A percentile compares a stretch with the other conserved stretches of the same genome.
Evolutionary conservation across 2,797 vertebrate genomes (phyloP).

Genomic region (Pagetopsis macropterus): DNA sequence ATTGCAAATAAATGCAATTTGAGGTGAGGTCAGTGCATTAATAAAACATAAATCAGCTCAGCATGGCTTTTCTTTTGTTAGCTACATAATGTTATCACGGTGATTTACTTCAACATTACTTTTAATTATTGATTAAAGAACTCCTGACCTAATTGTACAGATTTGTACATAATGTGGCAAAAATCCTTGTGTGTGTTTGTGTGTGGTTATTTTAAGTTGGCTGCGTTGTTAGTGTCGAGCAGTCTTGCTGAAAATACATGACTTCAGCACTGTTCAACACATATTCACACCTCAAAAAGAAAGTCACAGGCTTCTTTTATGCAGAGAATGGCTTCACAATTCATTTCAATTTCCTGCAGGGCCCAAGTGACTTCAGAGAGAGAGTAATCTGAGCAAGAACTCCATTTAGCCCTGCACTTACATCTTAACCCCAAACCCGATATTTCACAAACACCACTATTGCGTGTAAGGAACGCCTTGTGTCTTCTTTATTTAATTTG

Average conservation of each 20-base stretch:
- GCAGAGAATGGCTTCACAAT: slow-evolving; percentile 65
- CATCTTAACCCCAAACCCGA: slow-evolving; percentile 72
- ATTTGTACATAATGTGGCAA: no score
- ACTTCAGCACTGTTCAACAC: slow-evolving; percentile 61
- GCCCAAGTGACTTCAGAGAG: slow-evolving; percentile 74
- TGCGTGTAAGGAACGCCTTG: slow-evolving; percentile 51
- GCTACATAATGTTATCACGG: no score
- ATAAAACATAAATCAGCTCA: neutral
- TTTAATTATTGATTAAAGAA: no score
- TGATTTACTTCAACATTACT: no score
- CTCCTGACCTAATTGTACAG: no score
- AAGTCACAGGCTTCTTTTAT: slow-evolving; percentile 60
- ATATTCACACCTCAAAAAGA: slow-evolving; percentile 47
- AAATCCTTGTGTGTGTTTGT: neutral
- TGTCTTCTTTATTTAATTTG: slow-evolving; percentile 72
- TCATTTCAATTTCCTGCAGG: slow-evolving; percentile 79
- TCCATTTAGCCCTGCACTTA: slow-evolving; percentile 74
- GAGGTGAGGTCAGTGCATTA: neutral
- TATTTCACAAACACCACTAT: slow-evolving; percentile 65
- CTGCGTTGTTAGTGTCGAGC: slow-evolving; percentile 62
- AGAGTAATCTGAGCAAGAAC: slow-evolving; percentile 73
- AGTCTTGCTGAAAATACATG: slow-evolving; percentile 61
- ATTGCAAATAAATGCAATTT: neutral
- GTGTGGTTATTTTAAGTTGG: slow-evolving; percentile 35
- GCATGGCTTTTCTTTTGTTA: neutral